Evolutionary conservation across 53 echinoderm and acorn worm genomes (phyloP), one percentile per base, ranked within the genome.

Genomic region (Zoroaster sp.): DNA sequence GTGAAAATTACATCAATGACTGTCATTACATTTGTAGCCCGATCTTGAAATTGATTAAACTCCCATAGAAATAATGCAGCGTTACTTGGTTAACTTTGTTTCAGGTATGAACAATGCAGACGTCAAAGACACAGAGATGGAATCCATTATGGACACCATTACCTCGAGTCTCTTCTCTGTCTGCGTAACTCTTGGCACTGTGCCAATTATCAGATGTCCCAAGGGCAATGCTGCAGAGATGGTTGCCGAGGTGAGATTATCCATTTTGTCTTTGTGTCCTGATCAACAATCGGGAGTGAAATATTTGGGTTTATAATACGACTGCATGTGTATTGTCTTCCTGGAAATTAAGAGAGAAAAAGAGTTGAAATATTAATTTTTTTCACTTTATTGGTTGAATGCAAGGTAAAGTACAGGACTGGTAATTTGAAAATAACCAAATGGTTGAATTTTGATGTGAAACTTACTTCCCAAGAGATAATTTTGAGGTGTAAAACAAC

Each of bases 171-270:
- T 97, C 68, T 97, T 97, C 91, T 97, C 98, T 25, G 96, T 95
- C 21, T 95, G 93, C 87, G 98, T 97, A 75, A 97, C 98, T 72
- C 90, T 97, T 72, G 98, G 98, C 78, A 89, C 94, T 32, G 95
- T 97, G 73, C 98, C 98, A 37, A 97, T 97, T 74, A 97, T 97
- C 78, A 75, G 98, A 72, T 94, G 94, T 71, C 95, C 98, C 18
- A 94, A 94, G 75, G 98, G 98, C 25, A 97, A 97, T 89, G 98
- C 98, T 17, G 98, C 98, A 41, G 98, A 97, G 82, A 97, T 97
- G 98, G 98, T 97, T 15, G 98, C 98, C 45, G 95, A 97, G 98
- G 98, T 97, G 30, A 32, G 65, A 77, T 3, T 35, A 8, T 72
- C 3, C 3, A 7, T 33, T 77, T 43, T 25, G 43, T 0, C 18